Conservation (phyloP, 64 coral and sea anemone genomes). For the Astreopora myriophthalma region DNA sequence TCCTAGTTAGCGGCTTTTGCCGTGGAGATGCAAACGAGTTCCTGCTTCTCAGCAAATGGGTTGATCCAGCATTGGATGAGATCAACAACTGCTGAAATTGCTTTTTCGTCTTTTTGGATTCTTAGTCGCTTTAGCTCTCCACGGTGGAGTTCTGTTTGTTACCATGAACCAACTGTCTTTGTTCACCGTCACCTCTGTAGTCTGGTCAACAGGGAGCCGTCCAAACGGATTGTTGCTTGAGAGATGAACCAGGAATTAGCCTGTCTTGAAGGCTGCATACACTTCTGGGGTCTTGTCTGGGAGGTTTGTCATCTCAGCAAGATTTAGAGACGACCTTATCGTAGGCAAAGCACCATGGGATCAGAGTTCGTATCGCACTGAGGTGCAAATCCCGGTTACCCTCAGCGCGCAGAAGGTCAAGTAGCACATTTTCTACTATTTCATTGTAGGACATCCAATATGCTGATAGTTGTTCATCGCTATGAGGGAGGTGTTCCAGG, state of each 20-base stretch:
- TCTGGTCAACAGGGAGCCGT: too few relatives aligned
- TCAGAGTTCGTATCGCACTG: not conserved
- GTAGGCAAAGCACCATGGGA: conserved; percentile 65
- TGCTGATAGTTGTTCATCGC: conserved; percentile 3
- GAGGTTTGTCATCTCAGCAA: conserved; percentile 53
- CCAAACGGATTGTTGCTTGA: too few relatives aligned
- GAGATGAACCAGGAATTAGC: too few relatives aligned
- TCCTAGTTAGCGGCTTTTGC: not conserved
- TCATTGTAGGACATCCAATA: conserved; percentile 41
- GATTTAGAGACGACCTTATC: conserved; percentile 40
- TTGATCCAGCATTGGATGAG: too few relatives aligned
- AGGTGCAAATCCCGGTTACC: conserved; percentile 46
- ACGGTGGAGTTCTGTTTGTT: too few relatives aligned
- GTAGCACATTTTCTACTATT: conserved; percentile 6
- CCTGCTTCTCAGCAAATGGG: not conserved
- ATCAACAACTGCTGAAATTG: conserved; percentile 12
- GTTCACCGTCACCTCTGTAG: too few relatives aligned
- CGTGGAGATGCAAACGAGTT: conserved; percentile 33
- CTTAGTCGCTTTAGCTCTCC: too few relatives aligned
- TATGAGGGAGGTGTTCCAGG: not conserved
- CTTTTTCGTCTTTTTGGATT: conserved; percentile 32
- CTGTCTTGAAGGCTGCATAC: too few relatives aligned
- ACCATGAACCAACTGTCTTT: too few relatives aligned
- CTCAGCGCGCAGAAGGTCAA: conserved; percentile 15
- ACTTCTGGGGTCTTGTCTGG: conserved; percentile 16